A percentile compares a stretch with the other conserved stretches of the same genome.
Evolutionary conservation across 2,888 invertebrate genomes (phyloP).

Genomic region (Hypsopygia costalis): DNA sequence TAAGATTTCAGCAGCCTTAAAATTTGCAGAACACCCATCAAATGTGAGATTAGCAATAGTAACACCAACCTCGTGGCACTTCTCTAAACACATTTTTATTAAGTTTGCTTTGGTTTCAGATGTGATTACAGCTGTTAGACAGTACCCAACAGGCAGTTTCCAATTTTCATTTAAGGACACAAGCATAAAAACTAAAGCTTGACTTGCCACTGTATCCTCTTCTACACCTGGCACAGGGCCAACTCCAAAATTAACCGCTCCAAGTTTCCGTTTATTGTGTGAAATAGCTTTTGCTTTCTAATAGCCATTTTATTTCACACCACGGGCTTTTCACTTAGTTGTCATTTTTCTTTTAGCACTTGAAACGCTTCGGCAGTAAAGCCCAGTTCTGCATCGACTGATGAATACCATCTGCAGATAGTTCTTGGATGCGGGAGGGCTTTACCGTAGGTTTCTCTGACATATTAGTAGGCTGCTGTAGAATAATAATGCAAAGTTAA

Average conservation of each 20-base stretch:
- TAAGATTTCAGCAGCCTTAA: conserved; percentile 18
- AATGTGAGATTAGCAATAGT: conserved; percentile 22
- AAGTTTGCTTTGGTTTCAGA: conserved; percentile 25
- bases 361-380: conserved; percentile 16
- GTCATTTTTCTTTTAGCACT: conserved; percentile 11
- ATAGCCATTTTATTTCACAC: conserved; percentile 19
- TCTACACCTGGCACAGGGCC: conserved; percentile 12
- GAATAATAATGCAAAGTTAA: conserved; percentile 18
- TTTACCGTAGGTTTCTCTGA: conserved; percentile 13
- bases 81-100: conserved; percentile 21
- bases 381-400: conserved; percentile 13
- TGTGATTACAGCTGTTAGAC: conserved; percentile 26
- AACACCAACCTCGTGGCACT: conserved; percentile 24
- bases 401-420: too few relatives aligned
- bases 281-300: conserved; percentile 13
- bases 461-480: conserved; percentile 14
- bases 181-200: conserved; percentile 32
- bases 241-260: conserved; percentile 15
- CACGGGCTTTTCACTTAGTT: conserved; percentile 6
- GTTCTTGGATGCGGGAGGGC: conserved; percentile 13
- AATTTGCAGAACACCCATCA: too few relatives aligned
- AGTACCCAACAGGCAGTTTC: conserved; percentile 40
- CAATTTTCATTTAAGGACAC: conserved; percentile 28
- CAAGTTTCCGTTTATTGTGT: conserved; percentile 6
- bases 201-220: conserved; percentile 16